Conservation (phyloP, 1,140 invertebrate species). For the Trissolcus basalis region DNA sequence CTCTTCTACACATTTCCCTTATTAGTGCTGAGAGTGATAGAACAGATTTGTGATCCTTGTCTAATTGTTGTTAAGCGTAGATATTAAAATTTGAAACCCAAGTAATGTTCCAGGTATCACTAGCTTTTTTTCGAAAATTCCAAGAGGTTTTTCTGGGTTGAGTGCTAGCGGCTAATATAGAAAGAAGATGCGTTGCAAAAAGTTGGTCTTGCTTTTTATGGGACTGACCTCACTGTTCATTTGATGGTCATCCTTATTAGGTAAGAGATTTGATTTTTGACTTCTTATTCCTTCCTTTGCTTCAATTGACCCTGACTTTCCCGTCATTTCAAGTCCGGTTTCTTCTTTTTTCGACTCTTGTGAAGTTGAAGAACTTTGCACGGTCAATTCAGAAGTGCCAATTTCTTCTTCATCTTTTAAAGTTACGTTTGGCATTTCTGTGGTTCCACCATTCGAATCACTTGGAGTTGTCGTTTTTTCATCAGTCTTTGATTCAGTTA, state of each 20-base stretch:
- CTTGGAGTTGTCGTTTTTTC: neutral
- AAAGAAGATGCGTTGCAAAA: constrained; percentile 55
- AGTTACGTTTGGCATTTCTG: neutral
- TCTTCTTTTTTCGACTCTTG: constrained; percentile 44
- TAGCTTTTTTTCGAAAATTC: constrained; percentile 39
- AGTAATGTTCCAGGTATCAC: constrained; percentile 28
- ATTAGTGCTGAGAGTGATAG: constrained; percentile 58
- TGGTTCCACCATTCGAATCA: neutral
- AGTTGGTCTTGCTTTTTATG: constrained; percentile 40
- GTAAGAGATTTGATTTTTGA: constrained; percentile 32
- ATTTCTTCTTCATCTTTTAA: neutral
- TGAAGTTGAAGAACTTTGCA: constrained; percentile 56
- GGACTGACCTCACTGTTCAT: constrained; percentile 53
- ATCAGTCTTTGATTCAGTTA: too few species aligned
- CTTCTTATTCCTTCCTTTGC: constrained; percentile 30
- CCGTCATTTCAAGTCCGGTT: constrained; percentile 26
- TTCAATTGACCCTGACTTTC: constrained; percentile 17
- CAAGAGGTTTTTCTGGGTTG: constrained; percentile 44
- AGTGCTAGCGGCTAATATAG: constrained; percentile 51
- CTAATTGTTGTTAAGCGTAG: constrained; percentile 52
- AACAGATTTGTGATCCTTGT: constrained; percentile 49
- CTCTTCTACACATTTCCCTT: constrained; percentile 44
- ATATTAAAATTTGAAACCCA: constrained; percentile 43
- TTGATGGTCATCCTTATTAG: constrained; percentile 44
- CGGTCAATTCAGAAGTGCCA: constrained; percentile 39